Conservation (phyloP, 2,888 invertebrate species). For the Aphodius granarius region DNA sequence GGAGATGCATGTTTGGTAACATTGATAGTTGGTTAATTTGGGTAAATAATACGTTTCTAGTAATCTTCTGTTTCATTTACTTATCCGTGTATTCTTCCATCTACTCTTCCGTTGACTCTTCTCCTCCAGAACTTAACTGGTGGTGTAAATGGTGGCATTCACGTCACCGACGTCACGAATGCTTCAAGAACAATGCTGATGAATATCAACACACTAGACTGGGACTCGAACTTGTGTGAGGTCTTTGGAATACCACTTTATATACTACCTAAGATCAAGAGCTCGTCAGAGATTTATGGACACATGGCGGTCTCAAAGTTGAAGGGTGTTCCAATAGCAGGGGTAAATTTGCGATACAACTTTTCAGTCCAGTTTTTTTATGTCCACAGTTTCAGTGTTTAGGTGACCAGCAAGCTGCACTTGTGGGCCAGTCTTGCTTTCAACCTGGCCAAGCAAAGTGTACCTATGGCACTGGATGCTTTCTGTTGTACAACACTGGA, state of each 20-base stretch:
- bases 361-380: neutral
- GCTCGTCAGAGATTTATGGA: slow-evolving; percentile 92
- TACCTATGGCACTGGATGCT: slow-evolving; percentile 90
- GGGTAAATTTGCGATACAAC: slow-evolving; percentile 60
- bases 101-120: neutral
- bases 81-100: neutral
- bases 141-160: slow-evolving; percentile 66
- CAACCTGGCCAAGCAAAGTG: slow-evolving; percentile 89
- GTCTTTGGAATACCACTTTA: slow-evolving; percentile 84
- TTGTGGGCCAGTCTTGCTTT: slow-evolving; percentile 90
- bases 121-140: slow-evolving; percentile 64
- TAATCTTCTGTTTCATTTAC: neutral
- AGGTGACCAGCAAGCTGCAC: slow-evolving; percentile 94
- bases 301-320: slow-evolving; percentile 68
- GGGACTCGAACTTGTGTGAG: slow-evolving; percentile 82
- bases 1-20: slow-evolving; percentile 82
- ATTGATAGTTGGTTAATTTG: slow-evolving; percentile 97
- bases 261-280: slow-evolving; percentile 86
- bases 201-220: slow-evolving; percentile 82
- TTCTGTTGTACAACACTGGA: slow-evolving; percentile 94
- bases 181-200: slow-evolving; percentile 97
- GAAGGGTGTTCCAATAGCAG: slow-evolving; percentile 81
- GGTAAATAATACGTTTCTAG: slow-evolving; percentile 52
- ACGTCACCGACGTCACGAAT: slow-evolving; percentile 95
- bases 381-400: slow-evolving; percentile 65